Conservation (phyloP, 2,888 invertebrate species). For the Thymelicus acteon region DNA sequence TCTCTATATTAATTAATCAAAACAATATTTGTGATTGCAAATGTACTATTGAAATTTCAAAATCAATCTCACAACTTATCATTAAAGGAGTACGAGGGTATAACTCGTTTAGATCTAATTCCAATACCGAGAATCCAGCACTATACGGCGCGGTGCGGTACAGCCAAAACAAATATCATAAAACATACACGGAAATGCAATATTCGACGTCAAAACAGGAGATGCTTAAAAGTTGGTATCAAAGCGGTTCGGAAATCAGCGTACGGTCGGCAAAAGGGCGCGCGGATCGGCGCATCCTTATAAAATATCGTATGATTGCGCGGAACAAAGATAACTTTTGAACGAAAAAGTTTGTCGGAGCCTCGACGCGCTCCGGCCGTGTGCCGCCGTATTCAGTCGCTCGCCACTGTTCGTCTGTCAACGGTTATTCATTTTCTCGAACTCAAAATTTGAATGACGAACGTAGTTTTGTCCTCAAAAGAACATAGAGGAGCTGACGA, state of each 20-base stretch:
- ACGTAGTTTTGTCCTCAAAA: background rate
- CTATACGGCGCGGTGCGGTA: constrained; percentile 43
- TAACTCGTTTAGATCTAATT: constrained; percentile 46
- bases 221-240: constrained; percentile 81
- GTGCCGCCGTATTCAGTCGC: constrained; percentile 7
- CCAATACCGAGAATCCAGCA: constrained; percentile 50
- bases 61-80: constrained; percentile 19
- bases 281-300: constrained; percentile 75
- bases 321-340: constrained; percentile 66
- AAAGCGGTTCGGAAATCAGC: constrained; percentile 79
- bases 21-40: constrained; percentile 2
- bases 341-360: constrained; percentile 74
- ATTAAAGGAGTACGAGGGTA: constrained; percentile 8
- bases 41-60: background rate
- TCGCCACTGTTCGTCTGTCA: constrained; percentile 43
- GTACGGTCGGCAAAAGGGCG: constrained; percentile 74
- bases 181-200: constrained; percentile 77
- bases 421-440: constrained; percentile 53
- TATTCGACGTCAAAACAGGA: constrained; percentile 74
- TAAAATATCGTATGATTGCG: constrained; percentile 79
- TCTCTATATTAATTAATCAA: background rate
- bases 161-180: constrained; percentile 66
- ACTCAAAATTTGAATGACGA: constrained; percentile 49
- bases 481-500: background rate
- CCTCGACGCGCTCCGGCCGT: background rate